Evolutionary conservation across 2,113 vertebrate species (phyloP).

Genomic region (Tiliqua scincoides): DNA sequence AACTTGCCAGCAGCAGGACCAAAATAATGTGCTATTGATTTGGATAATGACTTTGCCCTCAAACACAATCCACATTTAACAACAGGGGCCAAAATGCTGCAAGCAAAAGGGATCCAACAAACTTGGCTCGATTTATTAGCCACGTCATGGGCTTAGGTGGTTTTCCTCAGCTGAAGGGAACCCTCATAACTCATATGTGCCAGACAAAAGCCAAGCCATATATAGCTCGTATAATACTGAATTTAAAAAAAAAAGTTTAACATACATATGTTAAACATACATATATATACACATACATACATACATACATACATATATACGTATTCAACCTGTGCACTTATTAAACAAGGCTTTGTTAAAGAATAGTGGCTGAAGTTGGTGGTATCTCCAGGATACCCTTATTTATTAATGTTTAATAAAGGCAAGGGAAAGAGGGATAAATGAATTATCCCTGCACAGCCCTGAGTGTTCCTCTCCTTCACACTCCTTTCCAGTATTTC

Average conservation of each 20-base stretch:
- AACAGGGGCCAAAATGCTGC: background rate
- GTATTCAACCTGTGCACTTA: background rate
- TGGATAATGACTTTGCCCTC: constrained; percentile 14
- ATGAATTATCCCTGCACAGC: background rate
- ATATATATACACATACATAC: background rate
- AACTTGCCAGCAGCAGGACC: constrained; percentile 9
- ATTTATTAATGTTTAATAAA: background rate
- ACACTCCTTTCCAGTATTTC: background rate
- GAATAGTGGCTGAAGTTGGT: background rate
- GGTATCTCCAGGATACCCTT: background rate
- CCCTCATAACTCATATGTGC: constrained; percentile 15
- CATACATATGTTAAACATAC: background rate
- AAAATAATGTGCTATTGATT: constrained; percentile 21
- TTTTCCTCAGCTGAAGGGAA: constrained; percentile 13
- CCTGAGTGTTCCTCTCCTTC: background rate
- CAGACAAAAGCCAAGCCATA: background rate
- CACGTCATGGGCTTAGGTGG: background rate
- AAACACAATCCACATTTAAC: constrained; percentile 5
- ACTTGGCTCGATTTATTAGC: background rate
- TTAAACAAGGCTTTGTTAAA: background rate
- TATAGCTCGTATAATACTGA: background rate
- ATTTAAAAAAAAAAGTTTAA: background rate
- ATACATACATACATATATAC: background rate
- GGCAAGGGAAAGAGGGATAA: background rate
- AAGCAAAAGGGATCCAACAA: background rate